Base-by-base conservation (phyloP, 2,888 invertebrate genomes). In the Xylota sylvarum region DNA sequence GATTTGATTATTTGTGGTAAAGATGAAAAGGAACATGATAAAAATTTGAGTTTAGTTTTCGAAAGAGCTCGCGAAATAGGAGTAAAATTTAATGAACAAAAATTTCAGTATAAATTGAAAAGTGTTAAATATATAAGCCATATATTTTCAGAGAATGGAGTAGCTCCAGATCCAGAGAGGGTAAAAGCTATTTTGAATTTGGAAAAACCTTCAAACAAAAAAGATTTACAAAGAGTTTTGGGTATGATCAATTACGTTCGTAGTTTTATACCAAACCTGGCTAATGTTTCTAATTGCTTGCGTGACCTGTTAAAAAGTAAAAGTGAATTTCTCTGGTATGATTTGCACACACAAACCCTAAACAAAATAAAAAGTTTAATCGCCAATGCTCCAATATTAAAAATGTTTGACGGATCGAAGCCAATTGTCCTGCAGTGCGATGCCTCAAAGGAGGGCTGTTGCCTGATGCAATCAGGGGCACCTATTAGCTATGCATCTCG, bases 21-120 rank as follows among this genome's bases (percentile, higher is more conserved):
- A 37, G 70, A 74, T 32, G 37, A 55, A 52, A 35, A 74, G 48
- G 60, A 89, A 69, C 89, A 89, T 79, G 88, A 89, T 70, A 40
- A 64, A 56, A 89, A 87, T 50, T 78, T 90, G 46, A 78, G 77
- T 32, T 30, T 81, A 55, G 90, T 89, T 5, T 67, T 91, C 55
- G 64, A 89, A 19, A 80, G 88, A 74, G 89, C 89, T 12, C 84
- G n/a, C 17, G 65, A 19, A 89, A 77, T 65, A 76, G 64, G 88
- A 89, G 84, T 90, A 30, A 90, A 89, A 87, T 90, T 90, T 73
- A 91, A 90, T 88, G 55, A 19, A 50, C 72, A 87, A 9, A 90
- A 81, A 50, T 50, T 81, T 52, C 81, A 81, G 55, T 87, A 82
- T 43, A 78, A 73, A 50, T 12, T 82, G 27, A 87, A 78, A 58